Evolutionary conservation across 2,888 invertebrate species (phyloP), one percentile per base, ranked within the genome.

Genomic region (Diaprepes abbreviatus): DNA sequence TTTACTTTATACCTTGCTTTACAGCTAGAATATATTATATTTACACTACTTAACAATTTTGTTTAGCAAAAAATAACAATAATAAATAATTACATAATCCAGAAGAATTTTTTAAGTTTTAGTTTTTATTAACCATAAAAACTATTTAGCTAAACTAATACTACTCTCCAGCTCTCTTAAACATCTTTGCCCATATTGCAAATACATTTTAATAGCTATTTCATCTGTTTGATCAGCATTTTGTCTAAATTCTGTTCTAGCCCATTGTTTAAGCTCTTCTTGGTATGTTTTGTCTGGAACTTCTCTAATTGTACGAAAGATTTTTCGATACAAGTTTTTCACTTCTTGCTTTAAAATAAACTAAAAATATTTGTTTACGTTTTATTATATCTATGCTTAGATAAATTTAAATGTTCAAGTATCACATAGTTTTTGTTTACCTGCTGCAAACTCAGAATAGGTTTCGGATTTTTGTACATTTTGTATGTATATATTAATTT

Each of bases 281-380:
- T 88, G 87, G 58, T 91, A 90, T 1, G 80, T 82, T 74, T 87
- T 83, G 80, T 93, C 91, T 0, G 91, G 89, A 6, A 94, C 89
- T 77, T 88, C 84, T 63, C 86, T 87, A 54, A 93, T 87, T 5
- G 91, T 87, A 57, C 90, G 87, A 75, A 93, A 88, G 70, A 94
- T 91, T 72, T 90, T 88, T 73, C 92, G 86, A 78, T 94, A 95
- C 0, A 94, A 83, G 77, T 89, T 91, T 16, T 94, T 81, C 0
- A 94, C 94, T 84, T 94, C 91, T 84, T 92, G 91, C 9, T 93
- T 89, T 28, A 93, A 82, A 82, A 95, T 88, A 82, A 95, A 95
- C 94, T 95, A 83, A 21, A 88, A 88, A 67, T 70, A 66, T 57
- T 63, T 24, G 5, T 24, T 4, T 24, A 24, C 24, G 24, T 24